Conservation (phyloP, 1,140 invertebrate species). For the Liolophura sinensis region DNA sequence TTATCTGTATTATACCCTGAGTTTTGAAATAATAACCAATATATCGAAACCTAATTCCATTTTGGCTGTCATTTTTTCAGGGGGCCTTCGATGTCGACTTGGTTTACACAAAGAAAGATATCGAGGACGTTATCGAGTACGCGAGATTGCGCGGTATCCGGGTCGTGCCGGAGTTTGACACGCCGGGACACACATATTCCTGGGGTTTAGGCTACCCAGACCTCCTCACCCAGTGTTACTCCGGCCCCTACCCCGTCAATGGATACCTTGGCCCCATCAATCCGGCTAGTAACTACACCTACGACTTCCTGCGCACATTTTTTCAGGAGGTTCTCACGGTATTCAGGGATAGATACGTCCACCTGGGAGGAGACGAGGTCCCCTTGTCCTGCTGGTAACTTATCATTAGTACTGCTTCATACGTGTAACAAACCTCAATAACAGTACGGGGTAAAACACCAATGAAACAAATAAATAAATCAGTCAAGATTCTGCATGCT, state of each 20-base stretch:
- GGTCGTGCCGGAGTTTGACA: constrained; percentile 90
- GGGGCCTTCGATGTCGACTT: constrained; percentile 63
- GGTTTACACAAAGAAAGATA: constrained; percentile 72
- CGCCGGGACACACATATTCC: constrained; percentile 84
- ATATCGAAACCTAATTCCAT: too few relatives aligned
- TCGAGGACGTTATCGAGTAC: constrained; percentile 75
- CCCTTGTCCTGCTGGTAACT: constrained; percentile 81
- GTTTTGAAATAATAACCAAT: too few relatives aligned
- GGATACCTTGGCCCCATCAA: constrained; percentile 68
- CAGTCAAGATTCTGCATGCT: too few relatives aligned
- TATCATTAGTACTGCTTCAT: too few relatives aligned
- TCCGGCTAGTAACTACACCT: constrained; percentile 53
- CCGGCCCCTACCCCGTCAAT: constrained; percentile 57
- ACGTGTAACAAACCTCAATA: too few relatives aligned
- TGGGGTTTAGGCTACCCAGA: constrained; percentile 78
- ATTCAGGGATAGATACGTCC: constrained; percentile 58
- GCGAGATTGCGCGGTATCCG: constrained; percentile 82
- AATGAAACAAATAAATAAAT: too few relatives aligned
- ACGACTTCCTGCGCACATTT: constrained; percentile 51
- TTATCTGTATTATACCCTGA: too few relatives aligned
- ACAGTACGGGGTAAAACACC: too few relatives aligned
- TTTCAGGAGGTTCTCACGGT: constrained; percentile 52
- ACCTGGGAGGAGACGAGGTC: constrained; percentile 87
- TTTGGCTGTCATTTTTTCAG: constrained; percentile 23
- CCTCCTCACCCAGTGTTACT: constrained; percentile 74